These are phyloP conservation scores for Habrosyne pyritoides DNA, from an alignment of 2,888 invertebrate species.

Conservation along the genomic window DNA sequence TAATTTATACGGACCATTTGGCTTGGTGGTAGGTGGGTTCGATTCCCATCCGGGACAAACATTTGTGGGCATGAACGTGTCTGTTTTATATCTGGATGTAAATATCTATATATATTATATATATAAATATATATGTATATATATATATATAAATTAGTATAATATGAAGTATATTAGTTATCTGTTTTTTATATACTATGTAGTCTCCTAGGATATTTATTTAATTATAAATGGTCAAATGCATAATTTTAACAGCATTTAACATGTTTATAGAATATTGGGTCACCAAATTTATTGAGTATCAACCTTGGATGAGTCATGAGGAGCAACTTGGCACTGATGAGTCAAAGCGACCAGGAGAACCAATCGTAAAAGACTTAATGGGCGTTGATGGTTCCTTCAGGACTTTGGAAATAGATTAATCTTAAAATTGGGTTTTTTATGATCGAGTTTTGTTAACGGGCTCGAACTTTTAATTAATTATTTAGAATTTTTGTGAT, in stretches of 20 bases:
- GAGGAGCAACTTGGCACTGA: slow-evolving; percentile 80
- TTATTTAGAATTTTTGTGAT: neutral
- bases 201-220: too few species aligned
- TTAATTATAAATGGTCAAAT: too few species aligned
- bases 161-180: too few species aligned
- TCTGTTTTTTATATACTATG: too few species aligned
- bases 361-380: slow-evolving; percentile 67
- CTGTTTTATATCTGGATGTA: too few species aligned
- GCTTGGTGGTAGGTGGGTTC: too few species aligned
- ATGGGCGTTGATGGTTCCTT: slow-evolving; percentile 82
- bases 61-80: too few species aligned
- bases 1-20: too few species aligned
- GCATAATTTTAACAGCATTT: neutral
- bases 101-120: too few species aligned
- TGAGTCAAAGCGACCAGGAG: slow-evolving; percentile 80
- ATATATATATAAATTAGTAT: too few species aligned
- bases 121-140: too few species aligned
- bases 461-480: neutral
- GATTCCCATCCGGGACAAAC: too few species aligned
- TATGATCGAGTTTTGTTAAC: neutral
- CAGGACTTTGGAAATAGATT: slow-evolving; percentile 80
- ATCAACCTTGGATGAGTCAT: slow-evolving; percentile 80
- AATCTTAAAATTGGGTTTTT: slow-evolving; percentile 25
- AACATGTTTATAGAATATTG: slow-evolving; percentile 65
- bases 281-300: slow-evolving; percentile 77